Base-by-base conservation (phyloP, 2,113 vertebrate species). In the Thryonomys swinderianus region DNA sequence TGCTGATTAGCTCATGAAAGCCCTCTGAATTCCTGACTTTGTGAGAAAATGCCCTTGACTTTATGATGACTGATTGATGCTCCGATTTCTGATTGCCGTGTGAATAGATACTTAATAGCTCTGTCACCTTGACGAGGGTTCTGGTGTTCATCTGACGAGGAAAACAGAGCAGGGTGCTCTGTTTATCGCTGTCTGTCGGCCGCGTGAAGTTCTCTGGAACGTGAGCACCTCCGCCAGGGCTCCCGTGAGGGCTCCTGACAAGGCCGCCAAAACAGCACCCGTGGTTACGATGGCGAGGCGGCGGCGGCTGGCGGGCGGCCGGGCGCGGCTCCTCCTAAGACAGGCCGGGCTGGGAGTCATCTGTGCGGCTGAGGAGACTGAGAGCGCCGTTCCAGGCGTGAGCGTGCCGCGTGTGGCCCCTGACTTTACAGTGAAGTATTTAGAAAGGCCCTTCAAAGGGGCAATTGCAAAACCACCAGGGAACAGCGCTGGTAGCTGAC, bases 1-100 rank as follows among this genome's bases (percentile, higher is more conserved):
- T 98, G 98, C 97, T 98, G 98, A 98, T 98, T 98, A 98, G 97
- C 98, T 98, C 98, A 98, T 98, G 98, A 98, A 98, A 98, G 97
- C 96, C 97, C 97, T 98, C 97, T 97, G 97, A 98, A 98, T 98
- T 98, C 92, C 97, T 98, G 97, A 98, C 97, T 98, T 98, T 94
- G 95, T 96, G 97, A 98, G 96, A 98, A 98, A 98, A 98, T 96
- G 97, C 97, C 98, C 97, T 98, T 98, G 97, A 98, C 97, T 98
- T 97, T 93, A 97, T 98, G 98, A 98, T 98, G 98, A 97, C 98
- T 98, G 98, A 98, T 98, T 98, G 98, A 98, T 98, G 97, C 97
- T 98, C 96, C 96, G 97, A 96, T 98, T 98, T 98, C 96, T 98
- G 98, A 98, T 98, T 98, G 98, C 98, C 93, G 74, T 98, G 97